Conservation (phyloP, 1,140 invertebrate species). For the Ylistrum balloti region DNA sequence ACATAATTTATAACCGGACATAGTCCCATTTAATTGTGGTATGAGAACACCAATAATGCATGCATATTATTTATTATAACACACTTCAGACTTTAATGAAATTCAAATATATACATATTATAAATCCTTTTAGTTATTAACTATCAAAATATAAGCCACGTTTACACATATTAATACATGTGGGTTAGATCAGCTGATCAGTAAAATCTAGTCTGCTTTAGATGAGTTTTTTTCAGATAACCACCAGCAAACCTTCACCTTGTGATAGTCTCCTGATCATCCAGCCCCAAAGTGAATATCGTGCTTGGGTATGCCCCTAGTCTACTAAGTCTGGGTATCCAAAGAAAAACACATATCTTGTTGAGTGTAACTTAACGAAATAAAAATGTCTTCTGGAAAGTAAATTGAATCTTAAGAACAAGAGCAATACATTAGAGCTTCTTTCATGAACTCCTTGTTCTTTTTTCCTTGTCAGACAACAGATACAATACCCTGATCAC, state of each 20-base stretch:
- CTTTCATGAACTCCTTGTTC: too few relatives aligned
- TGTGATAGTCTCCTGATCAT: not conserved
- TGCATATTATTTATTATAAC: too few relatives aligned
- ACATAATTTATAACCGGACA: not conserved
- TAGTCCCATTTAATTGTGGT: not conserved
- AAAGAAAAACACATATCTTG: not conserved
- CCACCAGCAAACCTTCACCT: slow-evolving; percentile 17
- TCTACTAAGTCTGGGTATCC: not conserved
- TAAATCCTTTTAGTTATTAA: not conserved
- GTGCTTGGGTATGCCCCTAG: not conserved
- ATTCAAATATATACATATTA: not conserved
- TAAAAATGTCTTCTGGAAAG: too few relatives aligned
- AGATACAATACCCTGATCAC: too few relatives aligned
- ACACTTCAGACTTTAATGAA: not conserved
- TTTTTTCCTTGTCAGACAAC: too few relatives aligned
- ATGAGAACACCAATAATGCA: not conserved
- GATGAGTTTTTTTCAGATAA: not conserved
- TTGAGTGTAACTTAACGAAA: not conserved
- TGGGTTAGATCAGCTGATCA: not conserved
- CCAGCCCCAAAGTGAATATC: not conserved
- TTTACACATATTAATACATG: not conserved
- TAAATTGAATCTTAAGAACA: too few relatives aligned
- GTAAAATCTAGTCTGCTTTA: not conserved
- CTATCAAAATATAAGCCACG: not conserved
- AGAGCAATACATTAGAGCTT: too few relatives aligned